A percentile compares a stretch with the other conserved stretches of the same genome.
These are phyloP conservation scores for Temnothorax curvispinosus DNA, from an alignment of 1,140 invertebrate genomes.

Conservation along the genomic window DNA sequence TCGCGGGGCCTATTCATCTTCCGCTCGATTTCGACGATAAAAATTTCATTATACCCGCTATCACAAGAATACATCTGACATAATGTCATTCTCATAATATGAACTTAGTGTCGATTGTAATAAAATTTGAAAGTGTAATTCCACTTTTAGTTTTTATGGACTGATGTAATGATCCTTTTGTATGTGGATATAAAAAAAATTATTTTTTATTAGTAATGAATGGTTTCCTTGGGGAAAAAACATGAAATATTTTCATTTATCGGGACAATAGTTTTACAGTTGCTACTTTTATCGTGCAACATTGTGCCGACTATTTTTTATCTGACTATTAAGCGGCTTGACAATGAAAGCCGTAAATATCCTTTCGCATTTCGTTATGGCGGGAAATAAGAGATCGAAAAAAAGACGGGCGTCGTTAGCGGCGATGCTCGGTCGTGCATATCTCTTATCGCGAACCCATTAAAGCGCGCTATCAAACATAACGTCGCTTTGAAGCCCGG, in stretches of 20 bases:
- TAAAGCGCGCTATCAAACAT: constrained; percentile 57
- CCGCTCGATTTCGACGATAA: neutral
- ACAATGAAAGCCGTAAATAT: constrained; percentile 20
- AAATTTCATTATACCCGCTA: constrained; percentile 29
- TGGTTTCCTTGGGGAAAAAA: neutral
- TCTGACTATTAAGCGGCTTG: neutral
- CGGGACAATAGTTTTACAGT: neutral
- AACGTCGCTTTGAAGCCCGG: constrained; percentile 56
- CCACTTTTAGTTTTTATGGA: neutral
- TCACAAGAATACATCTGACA: neutral
- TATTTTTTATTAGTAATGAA: neutral
- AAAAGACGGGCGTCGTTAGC: constrained; percentile 34
- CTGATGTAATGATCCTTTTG: neutral
- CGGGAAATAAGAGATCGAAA: neutral
- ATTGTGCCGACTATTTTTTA: neutral
- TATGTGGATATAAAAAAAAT: neutral
- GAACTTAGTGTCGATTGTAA: neutral
- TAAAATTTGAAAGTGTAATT: neutral
- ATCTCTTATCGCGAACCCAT: constrained; percentile 52
- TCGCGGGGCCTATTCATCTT: constrained; percentile 19
- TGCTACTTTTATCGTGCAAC: constrained; percentile 10
- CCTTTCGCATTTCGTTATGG: neutral
- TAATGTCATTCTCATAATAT: neutral
- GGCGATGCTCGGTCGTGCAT: constrained; percentile 6
- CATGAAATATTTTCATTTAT: neutral